Base-by-base conservation (phyloP, 2,113 vertebrate species). In the Festucalex cinctus region DNA sequence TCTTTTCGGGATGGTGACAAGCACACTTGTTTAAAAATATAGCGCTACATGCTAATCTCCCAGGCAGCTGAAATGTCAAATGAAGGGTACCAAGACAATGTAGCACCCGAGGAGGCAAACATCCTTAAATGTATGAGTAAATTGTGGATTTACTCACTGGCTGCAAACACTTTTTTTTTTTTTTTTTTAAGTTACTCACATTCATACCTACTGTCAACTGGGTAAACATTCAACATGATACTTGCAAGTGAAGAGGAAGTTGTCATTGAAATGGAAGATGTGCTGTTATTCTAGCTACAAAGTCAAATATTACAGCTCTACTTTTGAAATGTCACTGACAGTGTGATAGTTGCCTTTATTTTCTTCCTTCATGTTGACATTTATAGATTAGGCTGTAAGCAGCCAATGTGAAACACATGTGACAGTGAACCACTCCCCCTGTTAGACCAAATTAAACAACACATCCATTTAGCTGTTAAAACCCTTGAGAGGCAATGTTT, bases 121-220 rank as follows among this genome's bases (percentile, higher is more conserved):
- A n/a, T 59, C 69, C 66, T 73, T 67, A 80, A 83, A 79, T 65
- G 78, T 74, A 59, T 81, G 79, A 84, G 68, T 84, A 89, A 88
- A 88, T 67, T 85, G 83, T 89, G 81, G 85, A 76, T 87, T 89
- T 87, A 77, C 75, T 69, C 64, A 70, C 77, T 8, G 43, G 60
- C 73, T 69, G 67, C 35, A 35, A 58, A 74, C 46, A 65, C 72
- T 79, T 80, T 82, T 83, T 80, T 62, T 58, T 59, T 14, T 60
- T 36, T 59, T 32, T 32, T 2, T 24, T 66, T 59, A 63, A 12
- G 66, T 65, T 54, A 71, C n/a, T 66, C 63, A 63, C 43, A 10
- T 54, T 65, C 6, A 36, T 39, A 35, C 65, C 48, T 16, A 68
- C 63, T 81, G 59, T 43, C 43, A 63, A 72, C 46, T 51, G 76